Percentiles rank a stretch among this genome's conserved stretches.
These are phyloP conservation scores for Pangasius macronema DNA, from an alignment of 2,797 vertebrate genomes.

Conservation along the genomic window DNA sequence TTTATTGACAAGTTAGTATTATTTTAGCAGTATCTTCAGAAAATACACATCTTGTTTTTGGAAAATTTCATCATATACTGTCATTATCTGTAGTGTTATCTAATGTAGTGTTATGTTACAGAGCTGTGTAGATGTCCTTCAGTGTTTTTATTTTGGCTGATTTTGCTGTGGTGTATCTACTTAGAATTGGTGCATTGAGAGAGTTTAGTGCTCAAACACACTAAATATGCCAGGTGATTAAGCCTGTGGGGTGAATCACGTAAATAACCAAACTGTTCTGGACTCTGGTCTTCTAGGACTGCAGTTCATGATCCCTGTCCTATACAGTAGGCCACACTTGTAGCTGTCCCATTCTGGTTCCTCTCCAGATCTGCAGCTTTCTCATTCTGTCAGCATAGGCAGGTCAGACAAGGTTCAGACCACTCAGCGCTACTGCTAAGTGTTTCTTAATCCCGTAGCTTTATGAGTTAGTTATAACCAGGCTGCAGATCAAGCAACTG, in stretches of 20 bases:
- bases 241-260: not conserved
- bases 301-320: not conserved
- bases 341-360: not conserved
- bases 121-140: not conserved
- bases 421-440: constrained; percentile 48
- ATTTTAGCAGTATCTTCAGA: not conserved
- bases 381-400: not conserved
- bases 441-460: constrained; percentile 57
- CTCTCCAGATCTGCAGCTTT: constrained; percentile 2
- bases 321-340: not conserved
- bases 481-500: not conserved
- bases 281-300: not conserved
- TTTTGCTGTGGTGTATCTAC: not conserved
- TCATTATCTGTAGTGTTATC: not conserved
- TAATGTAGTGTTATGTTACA: not conserved
- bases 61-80: not conserved
- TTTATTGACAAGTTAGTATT: not conserved
- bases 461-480: not conserved
- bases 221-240: not conserved
- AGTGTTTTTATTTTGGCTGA: not conserved
- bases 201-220: too few species aligned
- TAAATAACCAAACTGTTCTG: not conserved
- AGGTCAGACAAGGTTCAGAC: constrained; percentile 28
- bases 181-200: not conserved
- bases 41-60: not conserved